Conservation (phyloP, 2,797 vertebrate genomes). For the Bucorvus abyssinicus region DNA sequence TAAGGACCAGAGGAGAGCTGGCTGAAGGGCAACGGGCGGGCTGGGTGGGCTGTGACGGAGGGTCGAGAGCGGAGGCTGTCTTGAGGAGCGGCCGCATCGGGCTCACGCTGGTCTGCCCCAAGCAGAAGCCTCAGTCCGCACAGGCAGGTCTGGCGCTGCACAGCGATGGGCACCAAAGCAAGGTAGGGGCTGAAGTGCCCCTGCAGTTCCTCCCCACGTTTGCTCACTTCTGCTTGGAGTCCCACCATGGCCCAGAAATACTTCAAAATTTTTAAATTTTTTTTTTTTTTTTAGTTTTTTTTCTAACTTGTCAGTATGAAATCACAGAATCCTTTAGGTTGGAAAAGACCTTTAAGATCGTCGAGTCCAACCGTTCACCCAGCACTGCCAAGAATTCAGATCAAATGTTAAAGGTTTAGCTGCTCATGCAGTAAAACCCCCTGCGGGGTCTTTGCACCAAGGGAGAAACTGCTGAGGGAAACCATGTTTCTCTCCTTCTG, state of each 20-base stretch:
- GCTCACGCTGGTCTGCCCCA: accelerated
- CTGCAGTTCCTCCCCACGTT: background rate
- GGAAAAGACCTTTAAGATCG: background rate
- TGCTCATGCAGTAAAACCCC: background rate
- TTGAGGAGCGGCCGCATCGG: accelerated
- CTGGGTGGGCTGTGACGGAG: background rate
- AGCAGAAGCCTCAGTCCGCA: accelerated
- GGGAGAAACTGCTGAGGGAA: background rate
- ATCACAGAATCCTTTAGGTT: background rate
- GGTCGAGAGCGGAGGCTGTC: accelerated
- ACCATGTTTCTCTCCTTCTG: background rate
- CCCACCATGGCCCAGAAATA: background rate
- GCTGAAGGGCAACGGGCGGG: accelerated
- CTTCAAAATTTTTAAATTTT: background rate
- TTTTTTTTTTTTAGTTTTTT: too few relatives aligned
- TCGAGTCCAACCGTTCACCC: background rate
- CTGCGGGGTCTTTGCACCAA: background rate
- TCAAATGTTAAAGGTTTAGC: background rate
- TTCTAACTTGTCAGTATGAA: background rate
- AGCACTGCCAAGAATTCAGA: background rate
- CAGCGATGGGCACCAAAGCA: accelerated
- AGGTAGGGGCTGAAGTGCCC: background rate
- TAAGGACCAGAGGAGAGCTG: background rate
- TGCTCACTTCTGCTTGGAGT: background rate
- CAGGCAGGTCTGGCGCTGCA: accelerated